Evolutionary conservation across 2,888 invertebrate species (phyloP), one percentile per base, ranked within the genome.

Genomic region (Agapostemon virescens): DNA sequence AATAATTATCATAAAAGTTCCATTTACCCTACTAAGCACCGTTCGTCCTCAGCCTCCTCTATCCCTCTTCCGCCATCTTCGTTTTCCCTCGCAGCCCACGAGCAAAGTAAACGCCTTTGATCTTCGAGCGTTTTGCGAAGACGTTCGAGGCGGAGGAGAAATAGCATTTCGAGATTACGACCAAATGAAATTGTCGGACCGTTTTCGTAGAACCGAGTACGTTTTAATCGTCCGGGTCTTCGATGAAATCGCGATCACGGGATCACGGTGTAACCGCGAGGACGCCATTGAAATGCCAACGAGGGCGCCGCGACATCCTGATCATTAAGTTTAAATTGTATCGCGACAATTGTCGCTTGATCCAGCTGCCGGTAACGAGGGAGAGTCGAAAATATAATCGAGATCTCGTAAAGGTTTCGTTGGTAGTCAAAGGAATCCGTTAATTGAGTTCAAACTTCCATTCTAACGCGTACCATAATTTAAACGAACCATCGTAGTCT

Each of bases 1-100:
- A 81, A 75, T 75, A 81, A 81, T 81, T 75, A 75, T 70, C 69
- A 75, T 71, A 68, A 69, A 81, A 81, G 63, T 75, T 81, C 69
- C 74, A 81, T 81, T 81, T 75, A 72, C 64, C 71, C 13, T 52
- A 20, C 42, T 61, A 42, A 61, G 45, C n/a, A 17, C 36, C 13
- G 23, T 30, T 67, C 36, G 17, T 20, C 23, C 52, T 49, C n/a
- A 15, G 20, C 5, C 33, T 20, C 30, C n/a, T 52, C 77, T 49
- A 30, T 38, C 30, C 33, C 9, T 20, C 61, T 5, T 20, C 13
- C n/a, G 3, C 13, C 61, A 11, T 6, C 36, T 11, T 61, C 61
- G 4, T 36, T 13, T 36, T 36, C 13, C 52, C n/a, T 6, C 13
- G n/a, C 6, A 9, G 26, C 17, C 7, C 11, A 0, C 63, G 42